phyloP scores from a whole-genome alignment of 2,113 vertebrate species.

The Tympanuchus pallidicinctus region DNA sequence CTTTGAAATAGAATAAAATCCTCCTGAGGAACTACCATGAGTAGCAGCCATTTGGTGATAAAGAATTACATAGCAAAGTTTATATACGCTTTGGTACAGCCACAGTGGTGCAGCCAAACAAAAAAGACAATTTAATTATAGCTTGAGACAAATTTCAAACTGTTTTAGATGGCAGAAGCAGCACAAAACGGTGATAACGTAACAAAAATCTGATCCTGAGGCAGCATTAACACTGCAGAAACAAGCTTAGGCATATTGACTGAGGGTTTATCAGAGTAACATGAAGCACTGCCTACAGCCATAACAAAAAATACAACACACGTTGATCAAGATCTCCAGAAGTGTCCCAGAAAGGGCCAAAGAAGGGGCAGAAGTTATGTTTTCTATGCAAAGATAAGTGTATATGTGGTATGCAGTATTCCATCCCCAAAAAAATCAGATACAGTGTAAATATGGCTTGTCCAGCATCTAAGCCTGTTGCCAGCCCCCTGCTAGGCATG shows the following conservation, averaged over 20 bases:
- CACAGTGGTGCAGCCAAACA: background rate
- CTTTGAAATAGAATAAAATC: background rate
- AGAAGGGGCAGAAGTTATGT: background rate
- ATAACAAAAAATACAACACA: background rate
- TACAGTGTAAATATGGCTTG: background rate
- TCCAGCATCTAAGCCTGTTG: background rate
- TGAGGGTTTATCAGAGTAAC: background rate
- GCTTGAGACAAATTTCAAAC: background rate
- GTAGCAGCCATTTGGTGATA: background rate
- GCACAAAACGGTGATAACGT: background rate
- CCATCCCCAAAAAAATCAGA: background rate
- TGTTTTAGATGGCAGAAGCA: background rate
- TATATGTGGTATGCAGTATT: background rate
- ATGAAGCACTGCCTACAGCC: background rate
- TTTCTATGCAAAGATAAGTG: background rate
- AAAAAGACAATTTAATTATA: background rate
- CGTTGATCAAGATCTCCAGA: background rate
- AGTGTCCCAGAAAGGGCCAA: background rate
- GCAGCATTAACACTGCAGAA: background rate
- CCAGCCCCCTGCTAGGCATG: background rate
- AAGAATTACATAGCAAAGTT: background rate
- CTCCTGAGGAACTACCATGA: background rate
- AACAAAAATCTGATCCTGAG: background rate
- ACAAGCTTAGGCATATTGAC: background rate
- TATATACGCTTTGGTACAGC: background rate